Percentiles rank a stretch among this genome's conserved stretches.
Evolutionary conservation across 2,113 vertebrate genomes (phyloP).

Genomic region (Ia io): DNA sequence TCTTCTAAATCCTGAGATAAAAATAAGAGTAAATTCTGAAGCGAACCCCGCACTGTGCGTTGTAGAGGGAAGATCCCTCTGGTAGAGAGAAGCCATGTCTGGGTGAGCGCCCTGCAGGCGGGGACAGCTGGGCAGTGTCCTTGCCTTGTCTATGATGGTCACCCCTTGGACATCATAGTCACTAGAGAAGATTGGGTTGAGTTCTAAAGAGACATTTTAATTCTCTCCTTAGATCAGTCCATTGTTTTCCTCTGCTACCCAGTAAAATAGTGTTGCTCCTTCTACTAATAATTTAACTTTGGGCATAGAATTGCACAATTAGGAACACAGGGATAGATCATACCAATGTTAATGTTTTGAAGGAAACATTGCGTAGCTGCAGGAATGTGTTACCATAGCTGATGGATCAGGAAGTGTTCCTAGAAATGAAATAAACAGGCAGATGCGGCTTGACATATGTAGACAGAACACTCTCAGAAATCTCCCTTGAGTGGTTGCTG

Average conservation of each 20-base stretch:
- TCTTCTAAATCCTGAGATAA: not conserved
- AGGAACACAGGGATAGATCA: not conserved
- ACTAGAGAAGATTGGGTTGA: not conserved
- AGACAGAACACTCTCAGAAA: not conserved
- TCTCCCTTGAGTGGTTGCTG: not conserved
- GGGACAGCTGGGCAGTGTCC: not conserved
- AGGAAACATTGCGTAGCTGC: not conserved
- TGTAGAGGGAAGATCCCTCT: not conserved
- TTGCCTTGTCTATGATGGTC: not conserved
- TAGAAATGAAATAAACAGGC: not conserved
- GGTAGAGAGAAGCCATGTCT: not conserved
- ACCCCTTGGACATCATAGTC: not conserved
- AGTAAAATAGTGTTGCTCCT: not conserved
- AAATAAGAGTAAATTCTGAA: conserved; percentile 14
- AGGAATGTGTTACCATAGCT: not conserved
- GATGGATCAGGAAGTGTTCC: not conserved
- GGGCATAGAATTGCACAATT: not conserved
- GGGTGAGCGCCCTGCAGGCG: not conserved
- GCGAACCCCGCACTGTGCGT: not conserved
- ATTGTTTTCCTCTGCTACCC: not conserved
- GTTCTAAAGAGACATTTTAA: not conserved
- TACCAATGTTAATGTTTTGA: not conserved
- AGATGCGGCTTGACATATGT: not conserved
- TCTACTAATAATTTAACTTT: not conserved
- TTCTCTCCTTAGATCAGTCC: not conserved